phyloP scores from a whole-genome alignment of 35 echinoderm and acorn worm species.

The Heliocidaris tuberculata region DNA sequence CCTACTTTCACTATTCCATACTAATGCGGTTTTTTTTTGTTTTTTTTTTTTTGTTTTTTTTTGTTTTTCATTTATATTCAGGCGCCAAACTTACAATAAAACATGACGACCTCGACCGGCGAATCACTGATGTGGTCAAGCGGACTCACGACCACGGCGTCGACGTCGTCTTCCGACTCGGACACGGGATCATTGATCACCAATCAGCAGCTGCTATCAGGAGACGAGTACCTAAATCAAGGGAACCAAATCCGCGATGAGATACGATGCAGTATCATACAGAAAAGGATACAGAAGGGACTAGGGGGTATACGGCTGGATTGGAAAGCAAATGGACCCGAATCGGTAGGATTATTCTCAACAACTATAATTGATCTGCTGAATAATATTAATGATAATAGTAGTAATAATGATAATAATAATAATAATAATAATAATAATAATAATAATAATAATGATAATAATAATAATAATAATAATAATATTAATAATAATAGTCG shows the following conservation, averaged over 20 bases:
- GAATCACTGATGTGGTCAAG: not conserved
- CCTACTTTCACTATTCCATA: not conserved
- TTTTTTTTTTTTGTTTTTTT: no score
- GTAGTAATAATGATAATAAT: not conserved
- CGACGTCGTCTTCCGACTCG: not conserved
- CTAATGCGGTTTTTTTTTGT: no score
- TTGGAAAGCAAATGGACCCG: conserved; percentile 19
- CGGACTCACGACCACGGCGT: not conserved
- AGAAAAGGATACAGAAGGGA: conserved; percentile 39
- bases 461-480: no score
- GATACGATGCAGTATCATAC: conserved; percentile 42
- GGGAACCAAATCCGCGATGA: not conserved
- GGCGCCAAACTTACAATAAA: not conserved
- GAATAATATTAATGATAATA: not conserved
- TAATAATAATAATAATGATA: no score
- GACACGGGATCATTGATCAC: not conserved
- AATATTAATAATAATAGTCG: no score
- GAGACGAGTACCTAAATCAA: conserved; percentile 8
- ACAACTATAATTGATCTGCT: no score
- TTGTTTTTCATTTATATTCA: not conserved
- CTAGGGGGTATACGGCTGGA: conserved; percentile 32
- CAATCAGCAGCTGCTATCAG: not conserved
- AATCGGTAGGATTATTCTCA: not conserved
- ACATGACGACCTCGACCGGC: not conserved
- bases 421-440: no score